Conservation (phyloP, 2,888 invertebrate species). For the Cephus sareptanus region DNA sequence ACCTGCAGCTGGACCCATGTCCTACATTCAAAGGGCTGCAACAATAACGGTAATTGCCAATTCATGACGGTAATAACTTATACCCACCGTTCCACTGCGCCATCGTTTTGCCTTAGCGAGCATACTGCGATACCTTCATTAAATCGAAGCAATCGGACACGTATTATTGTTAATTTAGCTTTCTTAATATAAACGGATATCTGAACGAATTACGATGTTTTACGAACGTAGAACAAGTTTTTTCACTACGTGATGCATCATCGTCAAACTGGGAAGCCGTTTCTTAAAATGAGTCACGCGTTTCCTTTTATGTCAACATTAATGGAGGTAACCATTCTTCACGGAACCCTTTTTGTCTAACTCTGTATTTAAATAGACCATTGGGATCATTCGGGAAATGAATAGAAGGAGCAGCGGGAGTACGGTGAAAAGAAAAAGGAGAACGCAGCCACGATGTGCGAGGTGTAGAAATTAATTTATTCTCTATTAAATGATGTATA, state of each 20-base stretch:
- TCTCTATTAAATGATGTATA: neutral
- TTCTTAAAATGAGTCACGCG: neutral
- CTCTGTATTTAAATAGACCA: neutral
- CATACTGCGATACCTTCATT: conserved; percentile 29
- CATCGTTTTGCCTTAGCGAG: neutral
- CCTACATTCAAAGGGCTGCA: conserved; percentile 47
- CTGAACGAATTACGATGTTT: neutral
- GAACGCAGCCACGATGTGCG: neutral
- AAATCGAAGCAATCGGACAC: conserved; percentile 35
- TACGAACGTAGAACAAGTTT: neutral
- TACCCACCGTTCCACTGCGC: conserved; percentile 11
- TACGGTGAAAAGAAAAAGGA: neutral
- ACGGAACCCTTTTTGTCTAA: neutral
- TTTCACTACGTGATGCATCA: neutral
- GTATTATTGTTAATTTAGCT: neutral
- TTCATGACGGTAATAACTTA: conserved; percentile 55
- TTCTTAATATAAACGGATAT: neutral
- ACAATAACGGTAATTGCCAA: conserved; percentile 59
- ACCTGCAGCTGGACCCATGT: conserved; percentile 46
- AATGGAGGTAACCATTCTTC: neutral
- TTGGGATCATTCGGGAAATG: neutral
- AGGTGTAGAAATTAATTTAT: neutral
- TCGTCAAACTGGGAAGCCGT: neutral
- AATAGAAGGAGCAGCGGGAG: neutral
- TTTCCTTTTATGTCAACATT: neutral